Conservation (phyloP, 2,888 invertebrate genomes). For the Smittia aterrima region DNA sequence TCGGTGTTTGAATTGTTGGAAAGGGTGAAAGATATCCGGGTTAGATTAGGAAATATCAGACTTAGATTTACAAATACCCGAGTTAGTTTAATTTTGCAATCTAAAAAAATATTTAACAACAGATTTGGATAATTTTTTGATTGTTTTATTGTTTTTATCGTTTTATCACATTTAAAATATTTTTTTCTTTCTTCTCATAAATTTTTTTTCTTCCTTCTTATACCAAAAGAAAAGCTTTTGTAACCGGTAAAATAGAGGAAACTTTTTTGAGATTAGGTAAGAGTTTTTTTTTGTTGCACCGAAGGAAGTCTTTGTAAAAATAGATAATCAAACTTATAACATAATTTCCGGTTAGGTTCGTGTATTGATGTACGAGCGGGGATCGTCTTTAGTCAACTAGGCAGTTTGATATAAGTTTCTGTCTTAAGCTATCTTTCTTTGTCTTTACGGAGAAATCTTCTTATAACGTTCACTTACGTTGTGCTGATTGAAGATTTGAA, state of each 20-base stretch:
- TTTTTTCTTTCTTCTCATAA: background rate
- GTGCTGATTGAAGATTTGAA: no score
- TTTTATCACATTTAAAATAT: constrained; percentile 11
- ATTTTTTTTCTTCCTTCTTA: background rate
- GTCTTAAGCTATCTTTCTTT: background rate
- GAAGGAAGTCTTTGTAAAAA: background rate
- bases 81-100: no score
- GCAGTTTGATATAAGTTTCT: background rate
- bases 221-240: background rate
- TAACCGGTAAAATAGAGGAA: background rate
- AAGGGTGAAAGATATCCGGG: no score
- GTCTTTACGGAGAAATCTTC: background rate
- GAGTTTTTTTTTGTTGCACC: background rate
- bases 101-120: no score
- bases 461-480: no score
- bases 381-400: background rate
- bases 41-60: no score
- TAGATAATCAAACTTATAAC: background rate
- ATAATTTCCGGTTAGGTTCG: background rate
- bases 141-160: background rate
- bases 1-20: no score
- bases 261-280: constrained; percentile 6
- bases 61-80: no score
- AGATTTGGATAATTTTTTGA: background rate
- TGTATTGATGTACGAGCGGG: background rate